Evolutionary conservation across 2,113 vertebrate genomes (phyloP).

Genomic region (Boleophthalmus pectinirostris): DNA sequence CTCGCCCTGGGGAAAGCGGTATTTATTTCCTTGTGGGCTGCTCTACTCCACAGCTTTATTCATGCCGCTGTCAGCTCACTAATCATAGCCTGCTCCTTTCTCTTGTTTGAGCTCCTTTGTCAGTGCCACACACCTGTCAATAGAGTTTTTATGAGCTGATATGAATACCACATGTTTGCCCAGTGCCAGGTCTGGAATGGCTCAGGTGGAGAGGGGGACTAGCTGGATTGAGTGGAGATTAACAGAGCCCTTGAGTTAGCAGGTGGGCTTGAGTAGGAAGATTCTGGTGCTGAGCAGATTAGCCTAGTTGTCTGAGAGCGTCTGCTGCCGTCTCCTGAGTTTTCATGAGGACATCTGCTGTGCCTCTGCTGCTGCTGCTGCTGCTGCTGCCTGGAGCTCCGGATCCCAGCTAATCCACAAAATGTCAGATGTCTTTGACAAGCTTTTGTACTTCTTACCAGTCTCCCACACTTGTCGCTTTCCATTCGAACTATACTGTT

Average conservation of each 20-base stretch:
- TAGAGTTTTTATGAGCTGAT: slow-evolving; percentile 23
- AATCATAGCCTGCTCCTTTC: slow-evolving; percentile 14
- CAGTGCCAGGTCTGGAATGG: slow-evolving; percentile 14
- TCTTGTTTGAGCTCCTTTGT: slow-evolving; percentile 58
- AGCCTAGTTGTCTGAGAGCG: slow-evolving; percentile 31
- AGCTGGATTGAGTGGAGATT: slow-evolving; percentile 26
- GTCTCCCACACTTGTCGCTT: slow-evolving; percentile 24
- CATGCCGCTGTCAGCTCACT: slow-evolving; percentile 35
- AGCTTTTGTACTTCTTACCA: slow-evolving; percentile 24
- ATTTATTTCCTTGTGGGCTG: slow-evolving; percentile 15
- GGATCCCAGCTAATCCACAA: slow-evolving; percentile 27
- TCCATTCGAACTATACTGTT: slow-evolving; percentile 8
- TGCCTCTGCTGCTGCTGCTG: slow-evolving; percentile 11
- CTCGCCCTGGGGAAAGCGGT: background rate
- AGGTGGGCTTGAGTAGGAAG: slow-evolving; percentile 41
- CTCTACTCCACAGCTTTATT: slow-evolving; percentile 24
- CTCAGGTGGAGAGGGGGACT: slow-evolving; percentile 12
- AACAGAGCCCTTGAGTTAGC: slow-evolving; percentile 18
- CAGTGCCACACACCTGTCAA: slow-evolving; percentile 27
- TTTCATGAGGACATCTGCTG: slow-evolving; percentile 33
- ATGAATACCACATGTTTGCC: slow-evolving; percentile 50
- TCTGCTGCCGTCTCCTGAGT: slow-evolving; percentile 27
- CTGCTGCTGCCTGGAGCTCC: slow-evolving; percentile 15
- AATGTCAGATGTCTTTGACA: slow-evolving; percentile 27
- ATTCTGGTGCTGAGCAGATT: slow-evolving; percentile 41